Evolutionary conservation across 2,797 vertebrate species (phyloP).

Genomic region (Leucoraja ocellata): DNA sequence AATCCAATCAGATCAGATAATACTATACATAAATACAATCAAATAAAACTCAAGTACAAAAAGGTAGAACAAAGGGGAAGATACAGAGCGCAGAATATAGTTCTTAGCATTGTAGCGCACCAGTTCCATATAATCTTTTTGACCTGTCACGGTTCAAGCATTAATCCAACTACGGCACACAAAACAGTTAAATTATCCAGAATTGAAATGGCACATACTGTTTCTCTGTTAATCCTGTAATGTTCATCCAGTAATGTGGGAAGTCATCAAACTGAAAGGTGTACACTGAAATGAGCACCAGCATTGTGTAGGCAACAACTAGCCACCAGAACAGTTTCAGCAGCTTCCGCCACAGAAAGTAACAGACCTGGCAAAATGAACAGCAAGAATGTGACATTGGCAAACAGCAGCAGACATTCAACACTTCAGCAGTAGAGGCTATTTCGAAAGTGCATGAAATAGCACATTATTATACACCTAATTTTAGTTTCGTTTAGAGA

Average conservation of each 20-base stretch:
- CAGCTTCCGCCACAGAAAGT: constrained; percentile 83
- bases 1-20: too few relatives aligned
- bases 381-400: background rate
- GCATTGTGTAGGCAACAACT: constrained; percentile 94
- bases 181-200: background rate
- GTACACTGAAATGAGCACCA: constrained; percentile 84
- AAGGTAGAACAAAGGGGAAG: too few relatives aligned
- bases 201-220: constrained; percentile 64
- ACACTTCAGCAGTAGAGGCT: background rate
- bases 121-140: background rate
- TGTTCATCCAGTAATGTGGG: constrained; percentile 82
- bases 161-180: background rate
- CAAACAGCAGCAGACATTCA: background rate
- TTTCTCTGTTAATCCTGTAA: constrained; percentile 75
- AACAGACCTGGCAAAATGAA: constrained; percentile 68
- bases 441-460: background rate
- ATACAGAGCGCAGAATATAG: too few relatives aligned
- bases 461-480: too few relatives aligned
- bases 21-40: too few relatives aligned
- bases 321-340: constrained; percentile 91
- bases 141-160: background rate
- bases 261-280: constrained; percentile 96
- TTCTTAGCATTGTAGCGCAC: too few relatives aligned
- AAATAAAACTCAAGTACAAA: too few relatives aligned
- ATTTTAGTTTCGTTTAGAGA: too few relatives aligned